Conservation (phyloP, 1,140 invertebrate species). For the Bombus impatiens region DNA sequence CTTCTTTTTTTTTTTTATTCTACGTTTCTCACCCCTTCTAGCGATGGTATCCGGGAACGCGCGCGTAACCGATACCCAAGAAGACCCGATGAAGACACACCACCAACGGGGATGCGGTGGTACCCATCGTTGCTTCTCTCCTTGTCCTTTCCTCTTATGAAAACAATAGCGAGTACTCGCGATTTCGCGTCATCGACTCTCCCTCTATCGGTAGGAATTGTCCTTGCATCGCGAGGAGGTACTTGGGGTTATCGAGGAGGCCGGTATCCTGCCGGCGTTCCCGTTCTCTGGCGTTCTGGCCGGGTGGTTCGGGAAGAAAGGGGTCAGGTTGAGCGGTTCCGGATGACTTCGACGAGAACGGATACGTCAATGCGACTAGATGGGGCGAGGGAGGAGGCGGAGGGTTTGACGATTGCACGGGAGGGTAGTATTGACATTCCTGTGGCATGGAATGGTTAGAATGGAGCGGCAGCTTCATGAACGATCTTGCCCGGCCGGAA, state of each 20-base stretch:
- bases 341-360: constrained; percentile 55
- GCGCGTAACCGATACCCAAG: constrained; percentile 55
- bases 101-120: too few species aligned
- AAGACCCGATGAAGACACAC: constrained; percentile 2
- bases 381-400: background rate
- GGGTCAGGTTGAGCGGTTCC: constrained; percentile 54
- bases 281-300: constrained; percentile 15
- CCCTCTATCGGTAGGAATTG: constrained; percentile 50
- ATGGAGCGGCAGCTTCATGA: constrained; percentile 54
- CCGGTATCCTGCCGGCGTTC: too few species aligned
- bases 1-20: background rate
- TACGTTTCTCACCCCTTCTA: constrained; percentile 35
- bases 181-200: constrained; percentile 70
- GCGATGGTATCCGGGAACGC: background rate
- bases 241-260: constrained; percentile 32
- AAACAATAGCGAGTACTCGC: constrained; percentile 73
- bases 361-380: constrained; percentile 53
- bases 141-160: constrained; percentile 58
- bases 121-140: constrained; percentile 12
- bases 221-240: constrained; percentile 49
- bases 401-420: constrained; percentile 48
- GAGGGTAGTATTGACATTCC: constrained; percentile 61
- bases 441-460: constrained; percentile 55
- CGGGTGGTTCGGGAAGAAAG: constrained; percentile 48
- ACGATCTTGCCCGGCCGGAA: constrained; percentile 51